A percentile compares a stretch with the other conserved stretches of the same genome.
These are phyloP conservation scores for Eupithecia pulchellata DNA, from an alignment of 2,888 invertebrate species.

Conservation along the genomic window DNA sequence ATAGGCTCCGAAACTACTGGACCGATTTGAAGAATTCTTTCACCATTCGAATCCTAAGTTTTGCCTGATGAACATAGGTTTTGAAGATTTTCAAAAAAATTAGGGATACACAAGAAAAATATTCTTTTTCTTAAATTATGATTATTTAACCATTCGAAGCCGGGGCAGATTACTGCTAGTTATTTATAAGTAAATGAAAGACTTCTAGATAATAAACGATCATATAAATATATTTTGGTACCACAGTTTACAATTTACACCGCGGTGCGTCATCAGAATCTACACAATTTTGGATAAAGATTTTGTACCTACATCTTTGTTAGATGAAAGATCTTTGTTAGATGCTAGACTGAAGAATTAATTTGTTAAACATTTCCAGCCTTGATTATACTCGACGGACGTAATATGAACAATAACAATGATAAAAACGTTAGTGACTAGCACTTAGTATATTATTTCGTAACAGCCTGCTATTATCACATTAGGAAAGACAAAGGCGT, in stretches of 20 bases:
- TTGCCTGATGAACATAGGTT: too few relatives aligned
- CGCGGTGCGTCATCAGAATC: too few relatives aligned
- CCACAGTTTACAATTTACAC: background rate
- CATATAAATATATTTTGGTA: background rate
- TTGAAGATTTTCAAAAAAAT: too few relatives aligned
- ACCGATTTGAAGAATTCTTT: too few relatives aligned
- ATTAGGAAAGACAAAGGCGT: constrained; percentile 8
- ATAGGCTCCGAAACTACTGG: too few relatives aligned
- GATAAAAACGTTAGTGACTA: background rate
- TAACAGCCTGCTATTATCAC: background rate
- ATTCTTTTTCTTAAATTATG: too few relatives aligned
- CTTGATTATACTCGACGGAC: background rate
- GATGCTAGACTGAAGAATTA: background rate
- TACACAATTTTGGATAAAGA: background rate
- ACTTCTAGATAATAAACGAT: background rate
- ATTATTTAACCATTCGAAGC: too few relatives aligned
- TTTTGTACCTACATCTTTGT: background rate
- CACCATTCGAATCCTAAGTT: too few relatives aligned
- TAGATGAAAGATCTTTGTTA: background rate
- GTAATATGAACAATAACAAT: constrained; percentile 11
- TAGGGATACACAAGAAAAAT: too few relatives aligned
- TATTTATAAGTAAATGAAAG: background rate
- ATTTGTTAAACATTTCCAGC: background rate
- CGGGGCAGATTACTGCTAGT: too few relatives aligned
- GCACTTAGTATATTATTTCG: constrained; percentile 5